These are phyloP conservation scores for Myrmecophaga tridactyla DNA, from an alignment of 2,113 vertebrate species.

Conservation along the genomic window DNA sequence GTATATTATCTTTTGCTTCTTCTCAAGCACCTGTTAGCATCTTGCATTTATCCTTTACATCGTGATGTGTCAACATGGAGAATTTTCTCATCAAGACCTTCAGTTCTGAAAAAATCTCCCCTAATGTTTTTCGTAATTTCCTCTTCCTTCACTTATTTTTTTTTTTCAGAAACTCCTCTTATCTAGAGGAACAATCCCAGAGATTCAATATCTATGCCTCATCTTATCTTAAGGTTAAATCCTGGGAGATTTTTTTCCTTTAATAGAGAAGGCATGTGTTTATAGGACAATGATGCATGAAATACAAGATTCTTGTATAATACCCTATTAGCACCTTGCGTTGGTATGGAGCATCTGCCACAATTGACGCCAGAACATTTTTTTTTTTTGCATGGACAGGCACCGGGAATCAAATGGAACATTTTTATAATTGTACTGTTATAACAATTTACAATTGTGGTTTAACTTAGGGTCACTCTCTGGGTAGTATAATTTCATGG, in stretches of 20 bases:
- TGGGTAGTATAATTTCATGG: no score
- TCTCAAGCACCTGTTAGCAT: not conserved
- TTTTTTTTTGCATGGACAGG: no score
- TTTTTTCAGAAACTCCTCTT: not conserved
- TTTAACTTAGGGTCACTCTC: no score
- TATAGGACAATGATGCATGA: no score
- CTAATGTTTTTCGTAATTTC: constrained; percentile 8
- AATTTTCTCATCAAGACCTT: not conserved
- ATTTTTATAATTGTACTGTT: no score
- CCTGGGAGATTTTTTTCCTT: not conserved
- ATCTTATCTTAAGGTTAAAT: not conserved
- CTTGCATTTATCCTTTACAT: not conserved
- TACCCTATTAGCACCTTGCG: no score
- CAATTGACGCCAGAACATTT: no score
- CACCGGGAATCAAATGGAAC: no score
- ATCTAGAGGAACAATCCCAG: not conserved
- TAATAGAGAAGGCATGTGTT: no score
- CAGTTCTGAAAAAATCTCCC: not conserved
- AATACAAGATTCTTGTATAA: no score
- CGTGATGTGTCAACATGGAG: not conserved
- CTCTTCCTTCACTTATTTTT: not conserved
- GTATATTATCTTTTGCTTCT: not conserved
- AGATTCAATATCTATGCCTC: not conserved
- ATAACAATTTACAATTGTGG: no score
- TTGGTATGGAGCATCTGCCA: no score